Evolutionary conservation across 2,113 vertebrate species (phyloP).

Genomic region (Rhea americana): DNA sequence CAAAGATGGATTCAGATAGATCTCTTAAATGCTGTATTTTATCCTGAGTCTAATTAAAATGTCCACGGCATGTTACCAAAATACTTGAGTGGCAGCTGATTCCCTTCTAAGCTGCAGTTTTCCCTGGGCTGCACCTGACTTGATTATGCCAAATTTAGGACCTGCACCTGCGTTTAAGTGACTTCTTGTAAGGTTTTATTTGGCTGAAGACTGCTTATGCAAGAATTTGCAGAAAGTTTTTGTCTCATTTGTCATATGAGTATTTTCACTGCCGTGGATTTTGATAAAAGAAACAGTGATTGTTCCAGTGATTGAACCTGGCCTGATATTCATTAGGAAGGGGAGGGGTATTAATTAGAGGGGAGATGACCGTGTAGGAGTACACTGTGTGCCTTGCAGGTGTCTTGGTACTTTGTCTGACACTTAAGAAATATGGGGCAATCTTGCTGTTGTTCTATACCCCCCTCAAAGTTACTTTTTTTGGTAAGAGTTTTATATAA

Average conservation of each 20-base stretch:
- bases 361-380: background rate
- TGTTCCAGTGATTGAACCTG: background rate
- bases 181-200: background rate
- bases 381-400: background rate
- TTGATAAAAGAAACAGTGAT: background rate
- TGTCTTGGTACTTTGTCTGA: background rate
- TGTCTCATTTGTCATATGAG: background rate
- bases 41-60: background rate
- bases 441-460: background rate
- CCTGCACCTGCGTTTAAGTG: background rate
- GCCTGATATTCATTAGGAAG: background rate
- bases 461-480: too few relatives aligned
- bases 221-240: background rate
- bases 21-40: background rate
- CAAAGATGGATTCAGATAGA: background rate
- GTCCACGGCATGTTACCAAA: background rate
- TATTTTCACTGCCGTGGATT: background rate
- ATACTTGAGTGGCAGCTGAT: background rate
- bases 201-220: background rate
- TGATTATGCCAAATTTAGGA: background rate
- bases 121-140: background rate
- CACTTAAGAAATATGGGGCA: background rate
- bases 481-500: background rate
- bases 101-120: background rate
- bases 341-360: background rate